Conservation (phyloP, 1,140 invertebrate genomes). For the Hypothenemus hampei region DNA sequence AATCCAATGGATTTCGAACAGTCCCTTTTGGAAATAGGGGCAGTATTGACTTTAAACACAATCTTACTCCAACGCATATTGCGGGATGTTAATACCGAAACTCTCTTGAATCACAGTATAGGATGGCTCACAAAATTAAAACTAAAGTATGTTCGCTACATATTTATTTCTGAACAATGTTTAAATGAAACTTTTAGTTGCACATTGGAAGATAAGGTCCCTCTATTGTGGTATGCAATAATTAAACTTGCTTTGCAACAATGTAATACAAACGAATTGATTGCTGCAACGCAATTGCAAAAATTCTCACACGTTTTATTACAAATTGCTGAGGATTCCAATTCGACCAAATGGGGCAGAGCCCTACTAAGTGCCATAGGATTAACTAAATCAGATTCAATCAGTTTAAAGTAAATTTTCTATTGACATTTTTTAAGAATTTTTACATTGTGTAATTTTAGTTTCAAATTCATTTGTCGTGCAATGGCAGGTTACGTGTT, state of each 20-base stretch:
- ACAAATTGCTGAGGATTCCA: conserved; percentile 37
- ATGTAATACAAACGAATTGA: conserved; percentile 35
- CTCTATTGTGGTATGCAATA: conserved; percentile 39
- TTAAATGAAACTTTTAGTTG: not conserved
- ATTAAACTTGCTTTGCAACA: conserved; percentile 34
- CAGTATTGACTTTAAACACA: conserved; percentile 40
- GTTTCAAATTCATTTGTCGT: conserved; percentile 36
- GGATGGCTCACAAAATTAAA: conserved; percentile 40
- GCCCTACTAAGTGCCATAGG: conserved; percentile 42
- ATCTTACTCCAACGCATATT: conserved; percentile 39
- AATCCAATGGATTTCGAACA: conserved; percentile 39
- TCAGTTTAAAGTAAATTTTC: conserved; percentile 37
- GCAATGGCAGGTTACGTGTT: conserved; percentile 39
- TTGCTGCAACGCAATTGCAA: conserved; percentile 31
- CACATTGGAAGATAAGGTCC: conserved; percentile 38
- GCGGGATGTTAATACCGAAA: conserved; percentile 29
- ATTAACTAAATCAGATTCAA: conserved; percentile 33
- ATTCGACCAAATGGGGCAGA: conserved; percentile 36
- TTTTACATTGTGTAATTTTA: too few species aligned
- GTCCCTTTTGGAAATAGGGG: conserved; percentile 32
- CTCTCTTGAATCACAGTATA: conserved; percentile 36
- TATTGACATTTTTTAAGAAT: too few species aligned
- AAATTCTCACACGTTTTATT: conserved; percentile 39
- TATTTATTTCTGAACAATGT: not conserved
- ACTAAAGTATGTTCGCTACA: conserved; percentile 34